phyloP scores from a whole-genome alignment of 2,888 invertebrate genomes.

The Congeria kusceri region DNA sequence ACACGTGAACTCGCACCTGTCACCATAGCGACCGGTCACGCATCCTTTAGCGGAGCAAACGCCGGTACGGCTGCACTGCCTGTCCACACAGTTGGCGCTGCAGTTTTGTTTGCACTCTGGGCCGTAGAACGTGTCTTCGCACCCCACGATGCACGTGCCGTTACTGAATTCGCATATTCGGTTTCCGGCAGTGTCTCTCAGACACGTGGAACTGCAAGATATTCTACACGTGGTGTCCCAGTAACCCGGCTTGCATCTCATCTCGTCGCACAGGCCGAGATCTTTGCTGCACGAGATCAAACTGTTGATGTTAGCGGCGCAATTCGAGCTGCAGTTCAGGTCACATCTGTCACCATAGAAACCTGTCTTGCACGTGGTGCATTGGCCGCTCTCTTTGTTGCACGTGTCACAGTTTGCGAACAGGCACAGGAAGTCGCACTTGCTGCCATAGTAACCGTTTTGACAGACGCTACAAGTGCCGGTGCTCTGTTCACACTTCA shows the following conservation, averaged over 20 bases:
- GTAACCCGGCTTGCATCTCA: constrained; percentile 33
- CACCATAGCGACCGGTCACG: constrained; percentile 21
- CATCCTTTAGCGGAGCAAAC: constrained; percentile 25
- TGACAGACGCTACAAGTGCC: constrained; percentile 44
- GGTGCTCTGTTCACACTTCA: constrained; percentile 32
- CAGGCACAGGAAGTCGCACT: constrained; percentile 39
- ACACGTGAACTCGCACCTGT: constrained; percentile 24
- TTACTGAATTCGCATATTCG: constrained; percentile 23
- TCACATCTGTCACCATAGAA: constrained; percentile 30
- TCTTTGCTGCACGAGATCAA: constrained; percentile 38
- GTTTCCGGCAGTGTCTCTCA: neutral
- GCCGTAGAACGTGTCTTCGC: constrained; percentile 30
- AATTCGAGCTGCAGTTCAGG: constrained; percentile 35
- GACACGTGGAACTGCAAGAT: constrained; percentile 41
- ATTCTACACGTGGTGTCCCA: constrained; percentile 35
- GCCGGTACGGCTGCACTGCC: constrained; percentile 32
- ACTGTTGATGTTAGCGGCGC: constrained; percentile 7
- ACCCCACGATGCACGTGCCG: constrained; percentile 45
- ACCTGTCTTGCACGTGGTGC: constrained; percentile 37
- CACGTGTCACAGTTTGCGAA: constrained; percentile 40
- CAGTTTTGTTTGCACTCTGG: constrained; percentile 31
- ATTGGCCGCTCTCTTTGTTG: constrained; percentile 28
- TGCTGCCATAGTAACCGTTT: constrained; percentile 37
- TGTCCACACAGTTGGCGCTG: constrained; percentile 26
- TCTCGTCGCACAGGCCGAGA: constrained; percentile 33